phyloP scores from a whole-genome alignment of 2,113 vertebrate genomes.

The Eonycteris spelaea region DNA sequence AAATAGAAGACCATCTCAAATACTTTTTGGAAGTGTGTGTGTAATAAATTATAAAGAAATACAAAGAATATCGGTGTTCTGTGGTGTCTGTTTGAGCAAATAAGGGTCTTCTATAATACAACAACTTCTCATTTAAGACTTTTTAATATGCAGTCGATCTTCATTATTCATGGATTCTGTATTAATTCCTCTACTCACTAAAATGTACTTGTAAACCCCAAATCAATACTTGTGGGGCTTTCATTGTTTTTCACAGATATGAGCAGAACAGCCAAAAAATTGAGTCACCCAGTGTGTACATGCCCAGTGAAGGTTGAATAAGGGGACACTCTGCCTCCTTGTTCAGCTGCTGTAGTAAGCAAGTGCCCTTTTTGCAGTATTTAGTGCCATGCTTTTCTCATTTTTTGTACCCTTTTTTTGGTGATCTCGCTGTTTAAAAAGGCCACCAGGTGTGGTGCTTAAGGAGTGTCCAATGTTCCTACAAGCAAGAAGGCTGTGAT shows the following conservation, averaged over 20 bases:
- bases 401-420: background rate
- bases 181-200: background rate
- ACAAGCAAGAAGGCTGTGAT: background rate
- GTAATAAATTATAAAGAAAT: background rate
- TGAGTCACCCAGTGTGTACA: accelerated
- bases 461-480: background rate
- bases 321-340: too few species aligned
- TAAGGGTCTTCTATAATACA: background rate
- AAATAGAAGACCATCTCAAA: background rate
- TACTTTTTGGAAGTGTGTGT: background rate
- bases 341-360: background rate
- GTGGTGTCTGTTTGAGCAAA: background rate
- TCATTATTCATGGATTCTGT: background rate
- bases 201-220: background rate
- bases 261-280: background rate
- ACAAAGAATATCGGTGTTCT: background rate
- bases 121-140: background rate
- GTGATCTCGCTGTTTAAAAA: background rate
- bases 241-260: background rate
- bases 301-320: background rate
- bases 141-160: too few species aligned
- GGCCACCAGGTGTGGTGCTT: background rate
- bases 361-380: background rate
- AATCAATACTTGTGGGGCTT: background rate
- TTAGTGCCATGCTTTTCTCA: background rate